phyloP scores from a whole-genome alignment of 2,888 invertebrate species.

The Crematogaster levior region DNA sequence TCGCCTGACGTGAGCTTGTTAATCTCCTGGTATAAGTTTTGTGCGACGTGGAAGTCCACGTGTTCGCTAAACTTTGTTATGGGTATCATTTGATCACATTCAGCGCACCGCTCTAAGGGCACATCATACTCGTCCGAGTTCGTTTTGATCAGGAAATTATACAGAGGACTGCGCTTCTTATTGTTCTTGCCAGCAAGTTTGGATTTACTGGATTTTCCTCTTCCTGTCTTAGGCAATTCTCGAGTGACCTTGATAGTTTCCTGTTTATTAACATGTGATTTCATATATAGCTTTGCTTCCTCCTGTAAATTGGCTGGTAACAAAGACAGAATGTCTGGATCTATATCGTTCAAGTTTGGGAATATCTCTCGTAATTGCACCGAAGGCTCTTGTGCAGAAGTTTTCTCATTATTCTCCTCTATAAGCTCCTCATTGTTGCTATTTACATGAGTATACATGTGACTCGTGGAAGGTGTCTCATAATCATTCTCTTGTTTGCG shows the following conservation, averaged over 20 bases:
- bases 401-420: neutral
- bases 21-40: slow-evolving; percentile 90
- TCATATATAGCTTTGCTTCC: slow-evolving; percentile 79
- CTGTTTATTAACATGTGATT: slow-evolving; percentile 56
- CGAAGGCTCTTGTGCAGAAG: neutral
- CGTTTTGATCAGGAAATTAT: slow-evolving; percentile 86
- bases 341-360: slow-evolving; percentile 85
- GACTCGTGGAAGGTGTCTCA: slow-evolving; percentile 17
- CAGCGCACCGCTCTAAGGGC: slow-evolving; percentile 87
- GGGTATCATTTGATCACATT: slow-evolving; percentile 90
- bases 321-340: slow-evolving; percentile 82
- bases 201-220: slow-evolving; percentile 67
- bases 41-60: slow-evolving; percentile 94
- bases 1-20: slow-evolving; percentile 84
- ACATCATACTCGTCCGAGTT: slow-evolving; percentile 79
- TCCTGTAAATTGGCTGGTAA: slow-evolving; percentile 84
- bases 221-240: slow-evolving; percentile 59
- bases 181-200: slow-evolving; percentile 63
- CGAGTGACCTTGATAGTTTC: slow-evolving; percentile 55
- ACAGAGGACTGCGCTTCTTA: slow-evolving; percentile 69
- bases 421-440: neutral
- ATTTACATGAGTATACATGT: neutral
- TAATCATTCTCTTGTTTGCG: neutral
- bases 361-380: slow-evolving; percentile 83
- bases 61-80: slow-evolving; percentile 90